Conservation (phyloP, 2,888 invertebrate genomes). For the Pyrrhosoma nymphula region DNA sequence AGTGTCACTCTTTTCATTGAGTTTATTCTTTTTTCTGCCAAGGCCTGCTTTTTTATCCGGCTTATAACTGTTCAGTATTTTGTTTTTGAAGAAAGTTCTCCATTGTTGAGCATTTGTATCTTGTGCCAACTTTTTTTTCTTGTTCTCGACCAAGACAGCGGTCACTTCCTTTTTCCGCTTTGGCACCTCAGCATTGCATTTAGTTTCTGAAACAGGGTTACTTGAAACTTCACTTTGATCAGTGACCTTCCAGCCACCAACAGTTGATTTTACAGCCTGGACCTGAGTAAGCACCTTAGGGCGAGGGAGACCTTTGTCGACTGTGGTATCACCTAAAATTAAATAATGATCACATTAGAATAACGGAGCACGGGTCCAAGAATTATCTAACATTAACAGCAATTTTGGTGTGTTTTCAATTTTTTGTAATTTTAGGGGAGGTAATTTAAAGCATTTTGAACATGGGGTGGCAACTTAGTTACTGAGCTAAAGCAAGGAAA, state of each 20-base stretch:
- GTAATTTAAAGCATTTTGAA: too few species aligned
- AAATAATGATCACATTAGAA: too few species aligned
- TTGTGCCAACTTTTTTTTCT: neutral
- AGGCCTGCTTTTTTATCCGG: neutral
- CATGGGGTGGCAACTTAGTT: too few species aligned
- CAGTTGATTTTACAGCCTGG: neutral
- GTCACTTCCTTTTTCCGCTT: conserved; percentile 30
- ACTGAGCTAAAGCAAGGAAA: too few species aligned
- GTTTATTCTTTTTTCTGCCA: neutral
- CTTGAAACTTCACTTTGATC: neutral
- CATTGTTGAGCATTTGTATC: neutral
- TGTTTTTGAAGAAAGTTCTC: conserved; percentile 1
- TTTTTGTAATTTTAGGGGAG: too few species aligned
- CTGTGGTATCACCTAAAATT: neutral
- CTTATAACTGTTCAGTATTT: neutral
- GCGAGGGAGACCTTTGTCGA: neutral
- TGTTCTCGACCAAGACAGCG: neutral
- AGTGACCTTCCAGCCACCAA: conserved; percentile 47
- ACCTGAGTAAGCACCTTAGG: neutral
- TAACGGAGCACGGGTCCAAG: too few species aligned
- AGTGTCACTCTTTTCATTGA: neutral
- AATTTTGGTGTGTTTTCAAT: too few species aligned
- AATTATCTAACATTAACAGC: too few species aligned
- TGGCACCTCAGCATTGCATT: neutral
- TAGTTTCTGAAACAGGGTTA: neutral